Base-by-base conservation (phyloP, 1,140 invertebrate genomes). In the Drosophila nikananu region DNA sequence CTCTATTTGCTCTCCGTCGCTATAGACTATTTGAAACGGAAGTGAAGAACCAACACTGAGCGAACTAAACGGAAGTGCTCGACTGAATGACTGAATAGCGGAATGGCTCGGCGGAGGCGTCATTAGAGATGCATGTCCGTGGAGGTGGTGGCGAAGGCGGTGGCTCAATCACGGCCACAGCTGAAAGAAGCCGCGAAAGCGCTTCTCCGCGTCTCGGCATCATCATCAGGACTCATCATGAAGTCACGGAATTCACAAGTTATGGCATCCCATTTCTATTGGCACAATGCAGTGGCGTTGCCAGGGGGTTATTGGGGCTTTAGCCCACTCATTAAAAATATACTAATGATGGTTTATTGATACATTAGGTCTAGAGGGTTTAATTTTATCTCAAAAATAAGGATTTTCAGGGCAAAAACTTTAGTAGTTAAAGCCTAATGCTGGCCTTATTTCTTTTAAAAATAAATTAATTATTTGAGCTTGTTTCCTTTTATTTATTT, bases 61-160 rank as follows among this genome's bases (percentile, higher is more conserved):
- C 54, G 62, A 59, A 48, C 77, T 63, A 51, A 77, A 63, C 83
- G 83, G 83, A 87, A 84, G 68, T 84, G 84, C 48, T 63, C 55
- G 59, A 80, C 57, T 76, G 83, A 86, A 71, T 80, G 83, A 77
- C 64, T 74, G 81, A 83, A 49, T 86, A 74, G 59, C 39, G 64
- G 74, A 84, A 48, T 72, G 83, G 76, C 55, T 83, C 63, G 39
- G 51, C 54, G 72, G 27, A 59, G 72, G 77, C 70, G 74, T 89
- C 84, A 87, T 87, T 87, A 87, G 84, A 81, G 83, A 87, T 87
- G 84, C 84, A 87, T 61, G 83, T 39, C 19, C 2, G 35, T 67
- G 61, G 21, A 39, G 54, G 35, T 5, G 15, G 19, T 15, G 35
- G 5, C 15, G 3, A 23, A 19, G 49, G 49, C 10, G n/a, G 7